A percentile compares a stretch with the other conserved stretches of the same genome.
Evolutionary conservation across 2,888 invertebrate species (phyloP).

Genomic region (Linnaemya tessellans): DNA sequence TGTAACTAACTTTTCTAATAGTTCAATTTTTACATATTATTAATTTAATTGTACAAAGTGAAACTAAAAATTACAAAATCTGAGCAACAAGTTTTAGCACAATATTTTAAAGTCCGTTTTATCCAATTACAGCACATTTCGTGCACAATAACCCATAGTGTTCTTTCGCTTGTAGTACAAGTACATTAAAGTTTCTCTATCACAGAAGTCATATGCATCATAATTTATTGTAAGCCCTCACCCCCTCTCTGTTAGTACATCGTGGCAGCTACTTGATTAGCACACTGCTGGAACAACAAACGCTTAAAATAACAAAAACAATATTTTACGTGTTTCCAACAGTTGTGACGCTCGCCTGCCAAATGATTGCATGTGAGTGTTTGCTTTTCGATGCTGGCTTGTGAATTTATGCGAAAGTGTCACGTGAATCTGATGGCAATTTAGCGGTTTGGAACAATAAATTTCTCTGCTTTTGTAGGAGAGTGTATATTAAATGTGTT

Average conservation of each 20-base stretch:
- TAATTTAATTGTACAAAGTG: too few species aligned
- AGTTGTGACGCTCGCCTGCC: conserved; percentile 36
- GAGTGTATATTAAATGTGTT: conserved; percentile 14
- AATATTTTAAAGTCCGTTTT: too few species aligned
- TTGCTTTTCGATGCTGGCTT: conserved; percentile 18
- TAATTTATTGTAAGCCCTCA: background rate
- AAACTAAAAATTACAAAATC: too few species aligned
- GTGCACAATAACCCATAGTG: background rate
- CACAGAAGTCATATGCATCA: background rate
- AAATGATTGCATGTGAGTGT: conserved; percentile 39
- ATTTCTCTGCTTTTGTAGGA: conserved; percentile 3
- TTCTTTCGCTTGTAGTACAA: background rate
- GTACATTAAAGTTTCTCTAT: background rate
- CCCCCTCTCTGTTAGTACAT: background rate
- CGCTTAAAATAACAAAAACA: conserved; percentile 9
- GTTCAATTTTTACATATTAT: too few species aligned
- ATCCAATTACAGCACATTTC: background rate
- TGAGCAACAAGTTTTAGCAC: too few species aligned
- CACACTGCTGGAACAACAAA: background rate
- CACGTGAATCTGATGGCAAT: conserved; percentile 62
- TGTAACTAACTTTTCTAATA: too few species aligned
- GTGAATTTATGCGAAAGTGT: conserved; percentile 69
- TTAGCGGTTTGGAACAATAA: conserved; percentile 60
- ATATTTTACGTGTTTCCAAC: conserved; percentile 1
- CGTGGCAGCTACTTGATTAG: conserved; percentile 10